A percentile compares a stretch with the other conserved stretches of the same genome.
These are phyloP conservation scores for Dipus sagitta DNA, from an alignment of 2,797 vertebrate genomes.

Conservation along the genomic window DNA sequence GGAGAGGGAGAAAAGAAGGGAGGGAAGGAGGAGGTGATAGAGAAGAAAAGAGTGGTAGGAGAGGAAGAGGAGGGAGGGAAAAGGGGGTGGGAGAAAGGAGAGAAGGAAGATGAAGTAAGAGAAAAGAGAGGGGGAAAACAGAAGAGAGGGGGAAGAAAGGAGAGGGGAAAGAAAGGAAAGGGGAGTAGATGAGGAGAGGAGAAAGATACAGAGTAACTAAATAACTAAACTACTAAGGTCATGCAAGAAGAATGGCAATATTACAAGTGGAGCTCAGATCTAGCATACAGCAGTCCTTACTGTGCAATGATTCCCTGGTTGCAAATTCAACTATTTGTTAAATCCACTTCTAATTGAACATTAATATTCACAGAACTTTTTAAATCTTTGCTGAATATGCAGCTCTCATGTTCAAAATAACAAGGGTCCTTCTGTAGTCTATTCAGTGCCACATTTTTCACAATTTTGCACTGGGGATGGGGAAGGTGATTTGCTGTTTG, in stretches of 20 bases:
- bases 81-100: too few species aligned
- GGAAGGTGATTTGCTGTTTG: neutral
- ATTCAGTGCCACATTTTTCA: neutral
- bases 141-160: too few species aligned
- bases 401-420: neutral
- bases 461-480: neutral
- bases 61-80: neutral
- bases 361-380: neutral
- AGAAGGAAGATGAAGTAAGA: too few species aligned
- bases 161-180: too few species aligned
- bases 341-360: neutral
- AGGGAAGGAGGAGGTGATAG: too few species aligned
- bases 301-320: neutral
- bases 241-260: neutral
- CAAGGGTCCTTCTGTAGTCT: neutral
- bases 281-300: neutral
- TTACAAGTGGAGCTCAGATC: neutral
- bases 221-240: constrained; percentile 8
- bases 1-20: too few species aligned
- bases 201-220: neutral
- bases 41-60: too few species aligned
- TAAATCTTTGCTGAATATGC: neutral
- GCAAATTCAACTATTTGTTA: neutral
- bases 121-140: too few species aligned
- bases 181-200: neutral